Conservation (phyloP, 2,113 vertebrate species). For the Elaphurus davidianus region DNA sequence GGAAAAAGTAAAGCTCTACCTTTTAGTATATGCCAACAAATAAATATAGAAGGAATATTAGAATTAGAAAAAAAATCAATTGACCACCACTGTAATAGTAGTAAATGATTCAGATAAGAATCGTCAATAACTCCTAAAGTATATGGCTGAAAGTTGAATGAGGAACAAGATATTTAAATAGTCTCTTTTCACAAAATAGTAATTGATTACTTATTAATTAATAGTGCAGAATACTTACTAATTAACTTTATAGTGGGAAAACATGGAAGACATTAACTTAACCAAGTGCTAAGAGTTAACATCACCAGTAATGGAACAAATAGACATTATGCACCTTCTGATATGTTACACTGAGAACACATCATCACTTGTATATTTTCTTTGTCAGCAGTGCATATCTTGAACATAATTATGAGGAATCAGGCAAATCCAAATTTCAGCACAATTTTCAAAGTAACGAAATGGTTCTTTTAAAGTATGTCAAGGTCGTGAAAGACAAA, state of each 20-base stretch:
- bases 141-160: background rate
- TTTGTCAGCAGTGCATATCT: background rate
- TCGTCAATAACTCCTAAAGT: background rate
- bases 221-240: background rate
- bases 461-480: background rate
- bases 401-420: background rate
- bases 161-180: background rate
- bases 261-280: background rate
- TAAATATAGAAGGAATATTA: background rate
- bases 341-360: background rate
- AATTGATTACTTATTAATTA: background rate
- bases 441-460: background rate
- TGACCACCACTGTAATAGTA: background rate
- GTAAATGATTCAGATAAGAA: background rate
- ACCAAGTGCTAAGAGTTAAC: background rate
- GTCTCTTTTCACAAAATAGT: background rate
- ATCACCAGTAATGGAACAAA: background rate
- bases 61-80: background rate
- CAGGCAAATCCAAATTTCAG: background rate
- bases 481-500: background rate
- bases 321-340: background rate
- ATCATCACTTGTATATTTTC: background rate
- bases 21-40: background rate
- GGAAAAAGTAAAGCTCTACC: background rate
- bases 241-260: background rate